phyloP scores from a whole-genome alignment of 2,113 vertebrate genomes.

The Chaetops frenatus region DNA sequence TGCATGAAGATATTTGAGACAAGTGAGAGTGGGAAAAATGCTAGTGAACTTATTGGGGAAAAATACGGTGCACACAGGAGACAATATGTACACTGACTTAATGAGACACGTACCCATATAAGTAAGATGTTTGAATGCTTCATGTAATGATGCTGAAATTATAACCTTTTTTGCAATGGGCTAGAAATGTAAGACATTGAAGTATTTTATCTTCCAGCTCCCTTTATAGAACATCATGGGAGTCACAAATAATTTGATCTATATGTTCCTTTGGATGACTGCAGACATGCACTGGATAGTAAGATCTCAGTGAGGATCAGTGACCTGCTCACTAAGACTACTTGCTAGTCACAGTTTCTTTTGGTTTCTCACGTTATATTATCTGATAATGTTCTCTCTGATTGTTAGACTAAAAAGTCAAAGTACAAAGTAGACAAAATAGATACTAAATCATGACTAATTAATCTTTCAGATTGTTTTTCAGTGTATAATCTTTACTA shows the following conservation, averaged over 20 bases:
- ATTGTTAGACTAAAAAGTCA: neutral
- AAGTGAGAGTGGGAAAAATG: neutral
- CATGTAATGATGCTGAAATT: neutral
- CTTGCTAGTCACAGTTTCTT: neutral
- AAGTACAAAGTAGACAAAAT: neutral
- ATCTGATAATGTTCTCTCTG: neutral
- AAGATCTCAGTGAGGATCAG: neutral
- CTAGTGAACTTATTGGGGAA: neutral
- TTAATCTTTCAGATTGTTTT: neutral
- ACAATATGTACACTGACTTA: neutral
- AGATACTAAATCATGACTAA: neutral
- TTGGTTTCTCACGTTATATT: neutral
- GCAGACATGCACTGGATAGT: neutral
- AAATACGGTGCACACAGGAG: neutral
- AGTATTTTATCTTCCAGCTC: neutral
- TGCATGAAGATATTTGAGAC: neutral
- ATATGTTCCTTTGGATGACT: neutral
- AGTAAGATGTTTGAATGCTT: neutral
- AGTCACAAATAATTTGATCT: neutral
- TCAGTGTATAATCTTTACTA: neutral
- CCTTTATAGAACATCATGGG: neutral
- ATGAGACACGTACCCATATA: rapidly evolving
- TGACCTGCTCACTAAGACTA: neutral
- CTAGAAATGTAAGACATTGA: neutral
- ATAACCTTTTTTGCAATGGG: neutral